Percentiles rank a stretch among this genome's conserved stretches.
Evolutionary conservation across 1,140 invertebrate genomes (phyloP).

Genomic region (Zaprionus lachaisei): DNA sequence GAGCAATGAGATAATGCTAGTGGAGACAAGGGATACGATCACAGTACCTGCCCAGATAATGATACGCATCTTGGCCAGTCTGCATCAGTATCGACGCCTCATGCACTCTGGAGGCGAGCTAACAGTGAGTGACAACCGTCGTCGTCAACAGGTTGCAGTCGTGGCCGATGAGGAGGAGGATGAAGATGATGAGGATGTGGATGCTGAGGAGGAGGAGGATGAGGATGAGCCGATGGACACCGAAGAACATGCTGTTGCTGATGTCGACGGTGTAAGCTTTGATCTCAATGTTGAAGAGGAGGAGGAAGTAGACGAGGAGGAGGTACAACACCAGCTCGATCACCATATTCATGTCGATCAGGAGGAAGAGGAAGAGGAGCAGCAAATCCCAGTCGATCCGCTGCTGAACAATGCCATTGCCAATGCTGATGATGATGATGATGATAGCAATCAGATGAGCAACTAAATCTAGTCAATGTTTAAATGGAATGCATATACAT

Average conservation of each 20-base stretch:
- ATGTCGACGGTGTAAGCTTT: conserved; percentile 2
- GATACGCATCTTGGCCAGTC: conserved; percentile 93
- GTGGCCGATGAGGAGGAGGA: background rate
- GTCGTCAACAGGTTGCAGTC: background rate
- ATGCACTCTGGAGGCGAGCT: conserved; percentile 32
- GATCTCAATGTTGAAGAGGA: background rate
- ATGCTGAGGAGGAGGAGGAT: background rate
- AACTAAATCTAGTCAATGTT: conserved; percentile 37
- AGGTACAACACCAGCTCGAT: too few relatives aligned
- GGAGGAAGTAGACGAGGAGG: background rate
- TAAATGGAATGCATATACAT: conserved; percentile 16
- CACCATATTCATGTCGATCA: background rate
- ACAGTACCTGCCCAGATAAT: conserved; percentile 95
- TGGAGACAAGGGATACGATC: conserved; percentile 95
- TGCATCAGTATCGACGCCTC: conserved; percentile 86
- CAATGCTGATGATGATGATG: background rate
- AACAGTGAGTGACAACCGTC: background rate
- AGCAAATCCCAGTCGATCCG: background rate
- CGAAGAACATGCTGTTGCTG: background rate
- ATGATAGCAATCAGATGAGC: conserved; percentile 1
- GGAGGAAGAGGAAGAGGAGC: background rate
- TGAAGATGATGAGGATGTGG: background rate
- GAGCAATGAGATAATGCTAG: conserved; percentile 94
- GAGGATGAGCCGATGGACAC: background rate
- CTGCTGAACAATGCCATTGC: background rate